Evolutionary conservation across 2,113 vertebrate genomes (phyloP), one percentile per base, ranked within the genome.

Genomic region (Grantiella picta): DNA sequence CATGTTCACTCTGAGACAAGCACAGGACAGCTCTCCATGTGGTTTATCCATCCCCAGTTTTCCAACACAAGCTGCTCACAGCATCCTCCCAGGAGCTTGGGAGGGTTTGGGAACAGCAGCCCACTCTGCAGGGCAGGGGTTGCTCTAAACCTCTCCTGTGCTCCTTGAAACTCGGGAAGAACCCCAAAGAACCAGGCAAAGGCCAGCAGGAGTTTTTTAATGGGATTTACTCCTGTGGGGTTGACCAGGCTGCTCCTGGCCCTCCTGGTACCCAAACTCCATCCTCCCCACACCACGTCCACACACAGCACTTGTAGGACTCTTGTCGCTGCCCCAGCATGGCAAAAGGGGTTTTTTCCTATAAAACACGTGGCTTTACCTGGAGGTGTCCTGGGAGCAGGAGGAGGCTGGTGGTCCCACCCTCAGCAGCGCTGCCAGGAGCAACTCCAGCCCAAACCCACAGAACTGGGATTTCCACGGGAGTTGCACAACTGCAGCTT

Each of bases 221-320:
- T 0, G 10, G 4, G 2, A 5, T 27, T 54, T 2, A 0, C 25
- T 49, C 65, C 64, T 2, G 2, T 1, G 17, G n/a, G 53, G 45
- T 49, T 7, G 45, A 16, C 0, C 3, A 17, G 60, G 78, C 54
- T 33, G 47, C 47, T n/a, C 6, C 1, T 28, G n/a, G 50, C 73
- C 35, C 64, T 7, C 61, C 18, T 0, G 7, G 27, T 50, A 2
- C 54, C 38, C n/a, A 2, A 19, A 8, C 36, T 7, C 56, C n/a
- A 3, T 28, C 54, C 64, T 76, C 11, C 64, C 53, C 42, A 4
- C 21, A 0, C 15, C 6, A 1, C 15, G 3, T 2, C 52, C 68
- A 24, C 82, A 4, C 4, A 0, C 12, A 19, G 1, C 38, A 1
- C 7, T 3, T 27, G 27, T 1, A 4, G 35, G 11, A 8, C 33